Percentiles rank a stretch among this genome's conserved stretches.
phyloP scores from a whole-genome alignment of 2,888 invertebrate species.

The Taphrorychus bicolor region DNA sequence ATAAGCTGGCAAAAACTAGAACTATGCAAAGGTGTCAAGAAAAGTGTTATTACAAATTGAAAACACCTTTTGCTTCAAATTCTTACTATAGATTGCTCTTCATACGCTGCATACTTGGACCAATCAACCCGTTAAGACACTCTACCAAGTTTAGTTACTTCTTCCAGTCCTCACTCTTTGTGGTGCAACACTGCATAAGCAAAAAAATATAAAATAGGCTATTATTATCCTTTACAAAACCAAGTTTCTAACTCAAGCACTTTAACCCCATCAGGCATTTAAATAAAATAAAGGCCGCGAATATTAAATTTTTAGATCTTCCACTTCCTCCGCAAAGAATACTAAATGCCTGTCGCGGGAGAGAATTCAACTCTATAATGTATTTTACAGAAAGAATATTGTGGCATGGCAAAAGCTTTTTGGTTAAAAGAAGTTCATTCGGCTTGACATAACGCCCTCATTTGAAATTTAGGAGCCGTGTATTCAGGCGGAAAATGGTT shows the following conservation, averaged over 20 bases:
- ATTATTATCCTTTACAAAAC: not conserved
- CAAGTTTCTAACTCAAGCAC: not conserved
- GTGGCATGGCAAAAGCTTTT: constrained; percentile 3
- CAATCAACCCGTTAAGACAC: no score
- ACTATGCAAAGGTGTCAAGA: no score
- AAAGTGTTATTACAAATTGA: no score
- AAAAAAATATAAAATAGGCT: no score
- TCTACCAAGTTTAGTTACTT: no score
- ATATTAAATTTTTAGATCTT: not conserved
- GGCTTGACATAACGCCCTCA: constrained; percentile 17
- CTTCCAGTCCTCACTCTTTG: no score
- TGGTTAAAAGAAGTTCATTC: constrained; percentile 15
- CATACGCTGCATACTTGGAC: no score
- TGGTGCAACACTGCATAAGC: no score
- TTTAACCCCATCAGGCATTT: not conserved
- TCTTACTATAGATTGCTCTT: no score
- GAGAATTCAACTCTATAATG: constrained; percentile 2
- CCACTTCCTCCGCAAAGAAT: not conserved
- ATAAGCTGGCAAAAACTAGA: no score
- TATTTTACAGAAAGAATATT: constrained; percentile 9
- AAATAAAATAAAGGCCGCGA: not conserved
- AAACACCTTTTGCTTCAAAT: no score
- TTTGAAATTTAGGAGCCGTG: constrained; percentile 15
- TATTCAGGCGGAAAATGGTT: constrained; percentile 17
- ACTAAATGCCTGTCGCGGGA: not conserved